phyloP scores from a whole-genome alignment of 2,888 invertebrate genomes.

The Brachyopa scutellaris region DNA sequence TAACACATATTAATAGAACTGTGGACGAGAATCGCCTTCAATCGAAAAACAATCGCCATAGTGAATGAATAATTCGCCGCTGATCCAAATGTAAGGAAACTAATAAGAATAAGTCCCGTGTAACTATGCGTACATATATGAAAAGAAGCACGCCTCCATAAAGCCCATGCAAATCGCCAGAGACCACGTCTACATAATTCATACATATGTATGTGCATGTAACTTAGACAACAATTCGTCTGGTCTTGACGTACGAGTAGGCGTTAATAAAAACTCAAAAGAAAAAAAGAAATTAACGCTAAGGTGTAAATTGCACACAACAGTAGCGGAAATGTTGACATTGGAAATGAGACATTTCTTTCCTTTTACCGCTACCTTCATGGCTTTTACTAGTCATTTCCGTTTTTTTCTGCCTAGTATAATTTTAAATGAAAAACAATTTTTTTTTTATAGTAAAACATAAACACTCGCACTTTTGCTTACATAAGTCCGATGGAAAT shows the following conservation, averaged over 20 bases:
- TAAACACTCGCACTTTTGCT: conserved; percentile 22
- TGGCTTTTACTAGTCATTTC: too few relatives aligned
- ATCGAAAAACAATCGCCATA: too few relatives aligned
- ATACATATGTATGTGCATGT: too few relatives aligned
- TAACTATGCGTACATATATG: too few relatives aligned
- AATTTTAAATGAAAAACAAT: background rate
- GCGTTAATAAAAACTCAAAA: conserved; percentile 17
- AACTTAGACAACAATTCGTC: background rate
- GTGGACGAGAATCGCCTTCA: conserved; percentile 14
- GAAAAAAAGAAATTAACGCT: conserved; percentile 8
- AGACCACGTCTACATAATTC: background rate
- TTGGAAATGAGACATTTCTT: conserved; percentile 24
- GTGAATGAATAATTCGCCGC: too few relatives aligned
- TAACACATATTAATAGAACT: conserved; percentile 35
- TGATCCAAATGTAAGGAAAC: background rate
- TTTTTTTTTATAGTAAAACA: background rate
- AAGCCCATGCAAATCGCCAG: background rate
- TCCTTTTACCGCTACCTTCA: background rate
- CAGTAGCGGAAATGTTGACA: conserved; percentile 36
- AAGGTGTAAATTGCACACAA: conserved; percentile 30
- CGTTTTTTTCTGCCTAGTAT: too few relatives aligned
- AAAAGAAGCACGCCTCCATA: too few relatives aligned
- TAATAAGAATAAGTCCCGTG: background rate
- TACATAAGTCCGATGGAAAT: conserved; percentile 26
- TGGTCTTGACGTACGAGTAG: background rate